Base-by-base conservation (phyloP, 2,113 vertebrate genomes). In the Emydocephalus ijimae region DNA sequence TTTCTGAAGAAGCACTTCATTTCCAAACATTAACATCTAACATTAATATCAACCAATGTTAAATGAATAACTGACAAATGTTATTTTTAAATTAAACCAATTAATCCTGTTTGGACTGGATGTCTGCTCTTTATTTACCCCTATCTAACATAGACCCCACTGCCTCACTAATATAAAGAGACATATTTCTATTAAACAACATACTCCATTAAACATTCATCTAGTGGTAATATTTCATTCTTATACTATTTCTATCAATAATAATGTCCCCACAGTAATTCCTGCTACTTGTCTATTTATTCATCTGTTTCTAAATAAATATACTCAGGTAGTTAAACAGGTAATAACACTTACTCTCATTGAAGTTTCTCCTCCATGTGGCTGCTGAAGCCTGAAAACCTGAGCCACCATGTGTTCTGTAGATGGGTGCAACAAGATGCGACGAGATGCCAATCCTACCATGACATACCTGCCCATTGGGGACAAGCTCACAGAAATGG, bases 371-470 rank as follows among this genome's bases (percentile, higher is more conserved):
- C 99, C 99, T 89, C 99, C 99, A 0, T 99, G 99, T 0, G 99
- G 99, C 94, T 99, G 99, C 92, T 99, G 99, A 94, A 99, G 98
- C 85, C 99, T 98, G 98, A 99, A 99, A 97, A 99, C 99, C 96
- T 99, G 99, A 89, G 99, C 99, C 95, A 99, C 99, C 99, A 99
- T 99, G 98, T 99, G 99, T 97, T 99, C 99, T 6, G 99, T 99
- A 97, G 99, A 98, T 85, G 99, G 99, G 93, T 99, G 99, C 94
- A 99, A 97, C 90, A 99, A 98, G 96, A 99, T 99, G 91, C 99
- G 98, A 45, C 99, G 98, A 8, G 99, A 99, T 93, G 99, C 99
- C 97, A 99, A 96, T 56, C 99, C 99, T 61, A 99, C 99, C 99
- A 99, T 99, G 14, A 99, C 99, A 0, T 99, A 99, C 64, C 99